Evolutionary conservation across 2,888 invertebrate genomes (phyloP).

Genomic region (Stegana nigrithorax): DNA sequence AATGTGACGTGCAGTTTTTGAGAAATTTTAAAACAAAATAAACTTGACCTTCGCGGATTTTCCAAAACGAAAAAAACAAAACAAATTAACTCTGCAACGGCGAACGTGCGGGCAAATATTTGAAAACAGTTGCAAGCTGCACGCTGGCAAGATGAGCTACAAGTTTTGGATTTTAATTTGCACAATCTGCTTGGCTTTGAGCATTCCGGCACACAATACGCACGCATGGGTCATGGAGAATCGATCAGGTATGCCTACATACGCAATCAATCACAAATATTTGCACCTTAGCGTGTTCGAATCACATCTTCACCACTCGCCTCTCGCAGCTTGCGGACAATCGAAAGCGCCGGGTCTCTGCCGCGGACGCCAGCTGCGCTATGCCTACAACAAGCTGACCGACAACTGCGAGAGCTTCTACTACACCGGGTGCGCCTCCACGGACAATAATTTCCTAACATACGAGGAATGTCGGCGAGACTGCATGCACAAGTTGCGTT

Average conservation of each 20-base stretch:
- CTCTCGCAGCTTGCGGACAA: constrained; percentile 51
- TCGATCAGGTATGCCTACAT: not conserved
- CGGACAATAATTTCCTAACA: constrained; percentile 57
- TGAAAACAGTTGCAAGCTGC: not conserved
- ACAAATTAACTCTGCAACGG: not conserved
- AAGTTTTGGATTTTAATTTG: not conserved
- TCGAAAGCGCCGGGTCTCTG: constrained; percentile 55
- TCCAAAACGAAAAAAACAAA: not conserved
- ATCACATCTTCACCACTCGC: not conserved
- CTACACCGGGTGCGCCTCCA: constrained; percentile 59
- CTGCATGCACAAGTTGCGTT: constrained; percentile 55
- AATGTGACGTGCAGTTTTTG: constrained; percentile 3
- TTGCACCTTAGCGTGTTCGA: not conserved
- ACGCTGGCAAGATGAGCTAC: not conserved
- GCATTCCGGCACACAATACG: not conserved
- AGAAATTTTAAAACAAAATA: not conserved
- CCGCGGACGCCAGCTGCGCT: constrained; percentile 52
- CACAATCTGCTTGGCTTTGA: not conserved
- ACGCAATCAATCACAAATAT: not conserved
- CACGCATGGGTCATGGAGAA: not conserved
- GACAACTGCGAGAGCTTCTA: constrained; percentile 59
- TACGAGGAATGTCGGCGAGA: constrained; percentile 62
- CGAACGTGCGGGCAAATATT: not conserved
- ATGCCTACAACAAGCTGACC: constrained; percentile 55
- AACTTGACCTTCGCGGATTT: not conserved